These are phyloP conservation scores for Tenthredo mesomela DNA, from an alignment of 2,888 invertebrate genomes.

Conservation along the genomic window DNA sequence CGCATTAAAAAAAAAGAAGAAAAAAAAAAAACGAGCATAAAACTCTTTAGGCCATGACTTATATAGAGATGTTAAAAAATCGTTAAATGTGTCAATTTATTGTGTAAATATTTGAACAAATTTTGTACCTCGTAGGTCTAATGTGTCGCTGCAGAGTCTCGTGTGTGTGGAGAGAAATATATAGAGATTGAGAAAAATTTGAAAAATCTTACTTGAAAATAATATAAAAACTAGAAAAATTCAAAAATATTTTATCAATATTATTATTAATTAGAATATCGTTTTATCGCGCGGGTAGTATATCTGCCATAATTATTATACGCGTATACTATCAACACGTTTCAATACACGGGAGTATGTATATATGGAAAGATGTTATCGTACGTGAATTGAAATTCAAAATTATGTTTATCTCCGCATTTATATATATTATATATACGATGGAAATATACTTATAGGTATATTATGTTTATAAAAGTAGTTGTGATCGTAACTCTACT, in stretches of 20 bases:
- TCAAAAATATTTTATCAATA: too few species aligned
- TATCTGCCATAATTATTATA: too few species aligned
- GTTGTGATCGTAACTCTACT: background rate
- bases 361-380: background rate
- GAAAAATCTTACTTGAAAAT: background rate
- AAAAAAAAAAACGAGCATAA: background rate
- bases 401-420: background rate
- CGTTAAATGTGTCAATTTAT: background rate
- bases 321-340: too few species aligned
- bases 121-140: background rate
- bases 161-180: background rate
- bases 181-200: background rate
- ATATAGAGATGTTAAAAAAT: background rate
- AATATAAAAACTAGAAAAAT: background rate
- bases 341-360: too few species aligned
- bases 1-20: background rate
- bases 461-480: background rate
- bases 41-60: background rate
- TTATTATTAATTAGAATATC: too few species aligned
- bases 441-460: too few species aligned
- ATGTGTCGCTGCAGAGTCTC: background rate
- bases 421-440: background rate
- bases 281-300: too few species aligned
- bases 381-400: conserved; percentile 30
- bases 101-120: background rate